These are phyloP conservation scores for Chlorodrepanis virens DNA, from an alignment of 2,113 vertebrate genomes.

Conservation along the genomic window DNA sequence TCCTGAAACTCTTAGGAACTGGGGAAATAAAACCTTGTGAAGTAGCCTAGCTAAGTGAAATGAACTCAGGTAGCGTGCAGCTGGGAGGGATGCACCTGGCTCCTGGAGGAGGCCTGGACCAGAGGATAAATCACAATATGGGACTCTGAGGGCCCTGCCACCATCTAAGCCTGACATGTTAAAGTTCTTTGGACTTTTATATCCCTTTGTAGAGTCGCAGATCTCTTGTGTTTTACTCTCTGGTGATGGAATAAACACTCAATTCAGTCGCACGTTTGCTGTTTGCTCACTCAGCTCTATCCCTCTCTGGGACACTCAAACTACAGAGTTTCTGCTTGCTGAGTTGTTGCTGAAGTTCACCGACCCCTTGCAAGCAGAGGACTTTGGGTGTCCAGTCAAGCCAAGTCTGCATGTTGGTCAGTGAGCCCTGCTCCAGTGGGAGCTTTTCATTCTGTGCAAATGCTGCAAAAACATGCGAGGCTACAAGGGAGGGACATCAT, in stretches of 20 bases:
- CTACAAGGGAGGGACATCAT: not conserved
- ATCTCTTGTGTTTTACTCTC: not conserved
- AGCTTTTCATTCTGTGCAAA: not conserved
- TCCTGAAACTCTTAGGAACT: not conserved
- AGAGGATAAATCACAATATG: not conserved
- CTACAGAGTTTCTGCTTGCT: not conserved
- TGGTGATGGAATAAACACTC: not conserved
- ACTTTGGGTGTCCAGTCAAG: not conserved
- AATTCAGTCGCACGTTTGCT: accelerated
- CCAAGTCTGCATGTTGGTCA: not conserved
- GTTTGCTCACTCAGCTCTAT: not conserved
- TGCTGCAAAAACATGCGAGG: not conserved
- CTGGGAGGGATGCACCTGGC: not conserved
- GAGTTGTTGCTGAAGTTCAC: not conserved
- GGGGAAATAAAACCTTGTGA: not conserved
- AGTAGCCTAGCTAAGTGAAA: not conserved
- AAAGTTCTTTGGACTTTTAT: not conserved
- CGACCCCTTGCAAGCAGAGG: not conserved
- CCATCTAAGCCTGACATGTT: accelerated
- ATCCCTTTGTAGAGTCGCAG: not conserved
- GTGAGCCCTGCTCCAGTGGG: not conserved
- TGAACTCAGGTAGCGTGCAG: accelerated
- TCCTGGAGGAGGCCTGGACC: not conserved
- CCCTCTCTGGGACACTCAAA: not conserved
- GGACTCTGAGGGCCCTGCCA: not conserved